Percentiles rank a stretch among this genome's conserved stretches.
Conservation (phyloP, 2,797 vertebrate genomes). For the Tinamus major region DNA sequence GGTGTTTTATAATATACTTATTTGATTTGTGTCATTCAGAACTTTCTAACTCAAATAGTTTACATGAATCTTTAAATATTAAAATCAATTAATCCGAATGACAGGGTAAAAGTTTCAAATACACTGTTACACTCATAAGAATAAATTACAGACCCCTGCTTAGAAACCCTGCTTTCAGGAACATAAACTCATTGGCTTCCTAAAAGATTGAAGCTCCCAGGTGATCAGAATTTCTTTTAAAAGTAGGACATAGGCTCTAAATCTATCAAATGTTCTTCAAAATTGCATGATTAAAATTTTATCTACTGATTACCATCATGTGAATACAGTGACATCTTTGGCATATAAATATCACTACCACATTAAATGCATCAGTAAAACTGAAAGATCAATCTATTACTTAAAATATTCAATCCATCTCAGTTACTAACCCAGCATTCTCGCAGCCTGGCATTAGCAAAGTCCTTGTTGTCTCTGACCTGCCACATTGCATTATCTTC, state of each 20-base stretch:
- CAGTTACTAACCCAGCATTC: not conserved
- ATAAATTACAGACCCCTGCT: not conserved
- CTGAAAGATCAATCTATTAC: not conserved
- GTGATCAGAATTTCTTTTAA: not conserved
- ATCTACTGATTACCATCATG: not conserved
- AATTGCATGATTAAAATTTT: not conserved
- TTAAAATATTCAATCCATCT: constrained; percentile 29
- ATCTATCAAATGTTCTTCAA: not conserved
- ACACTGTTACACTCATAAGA: not conserved
- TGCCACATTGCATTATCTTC: constrained; percentile 46
- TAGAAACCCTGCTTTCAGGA: not conserved
- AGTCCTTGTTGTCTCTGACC: not conserved
- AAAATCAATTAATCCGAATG: not conserved
- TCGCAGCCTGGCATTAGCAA: not conserved
- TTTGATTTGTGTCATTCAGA: not conserved
- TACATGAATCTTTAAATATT: not conserved
- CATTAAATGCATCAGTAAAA: not conserved
- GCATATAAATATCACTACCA: not conserved
- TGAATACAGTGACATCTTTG: not conserved
- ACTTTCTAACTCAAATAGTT: not conserved
- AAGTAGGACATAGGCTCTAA: not conserved
- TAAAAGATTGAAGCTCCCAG: not conserved
- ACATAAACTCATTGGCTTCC: not conserved
- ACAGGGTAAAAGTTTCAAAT: not conserved
- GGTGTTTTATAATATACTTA: not conserved